Conservation (phyloP, 1,140 invertebrate species). For the Philopotamus ludificatus region DNA sequence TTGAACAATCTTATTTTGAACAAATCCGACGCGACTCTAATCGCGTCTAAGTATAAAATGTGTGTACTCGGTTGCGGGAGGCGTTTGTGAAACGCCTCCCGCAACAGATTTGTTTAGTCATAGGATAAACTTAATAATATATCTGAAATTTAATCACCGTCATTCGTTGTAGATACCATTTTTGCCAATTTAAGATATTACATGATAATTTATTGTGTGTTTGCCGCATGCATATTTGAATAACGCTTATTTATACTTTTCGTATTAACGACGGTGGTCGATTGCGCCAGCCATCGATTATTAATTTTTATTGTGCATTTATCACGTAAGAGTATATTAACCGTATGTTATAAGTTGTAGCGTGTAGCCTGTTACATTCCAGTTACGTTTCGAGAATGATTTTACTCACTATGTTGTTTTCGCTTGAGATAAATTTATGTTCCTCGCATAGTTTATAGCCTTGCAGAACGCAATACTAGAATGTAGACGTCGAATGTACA, state of each 20-base stretch:
- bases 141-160: background rate
- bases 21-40: background rate
- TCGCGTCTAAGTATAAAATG: background rate
- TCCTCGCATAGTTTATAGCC: constrained; percentile 32
- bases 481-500: background rate
- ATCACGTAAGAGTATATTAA: background rate
- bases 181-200: background rate
- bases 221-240: background rate
- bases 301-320: background rate
- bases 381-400: background rate
- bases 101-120: background rate
- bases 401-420: background rate
- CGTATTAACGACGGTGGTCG: too few species aligned
- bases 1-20: background rate
- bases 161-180: background rate
- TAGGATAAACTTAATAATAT: background rate
- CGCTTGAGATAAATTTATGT: constrained; percentile 4
- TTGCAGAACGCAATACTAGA: constrained; percentile 39
- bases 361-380: background rate
- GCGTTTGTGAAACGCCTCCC: background rate
- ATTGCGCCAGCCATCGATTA: background rate
- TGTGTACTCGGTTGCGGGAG: background rate
- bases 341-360: background rate
- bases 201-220: background rate
- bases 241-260: background rate